Evolutionary conservation across 1,140 invertebrate species (phyloP).

Genomic region (Neoseiulus cucumeris): DNA sequence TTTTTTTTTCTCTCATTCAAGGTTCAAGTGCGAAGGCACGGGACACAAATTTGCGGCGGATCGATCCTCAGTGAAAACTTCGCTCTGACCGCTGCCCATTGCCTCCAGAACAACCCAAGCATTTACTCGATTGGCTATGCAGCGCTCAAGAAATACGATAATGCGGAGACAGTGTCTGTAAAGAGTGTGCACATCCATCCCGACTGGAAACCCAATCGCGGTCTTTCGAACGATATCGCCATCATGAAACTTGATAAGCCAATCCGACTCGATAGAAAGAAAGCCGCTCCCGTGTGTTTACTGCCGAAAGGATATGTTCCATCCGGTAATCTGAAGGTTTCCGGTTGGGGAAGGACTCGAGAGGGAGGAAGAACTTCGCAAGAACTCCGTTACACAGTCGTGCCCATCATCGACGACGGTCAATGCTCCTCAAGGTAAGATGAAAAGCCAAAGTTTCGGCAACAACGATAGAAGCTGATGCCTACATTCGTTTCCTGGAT

Average conservation of each 20-base stretch:
- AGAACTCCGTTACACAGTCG: background rate
- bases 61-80: conserved; percentile 35
- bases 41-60: conserved; percentile 39
- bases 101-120: conserved; percentile 24
- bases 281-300: background rate
- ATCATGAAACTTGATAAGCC: background rate
- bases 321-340: background rate
- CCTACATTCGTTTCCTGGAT: too few species aligned
- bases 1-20: background rate
- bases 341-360: background rate
- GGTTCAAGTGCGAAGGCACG: background rate
- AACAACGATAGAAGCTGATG: too few species aligned
- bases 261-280: background rate
- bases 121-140: background rate
- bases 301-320: background rate
- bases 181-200: conserved; percentile 1
- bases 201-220: background rate
- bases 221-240: background rate
- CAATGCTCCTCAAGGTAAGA: background rate
- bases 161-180: background rate
- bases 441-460: too few species aligned
- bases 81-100: conserved; percentile 43
- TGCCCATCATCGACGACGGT: background rate
- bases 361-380: background rate
- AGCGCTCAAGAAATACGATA: background rate